Percentiles rank a stretch among this genome's conserved stretches.
These are phyloP conservation scores for Haemorhous mexicanus DNA, from an alignment of 2,113 vertebrate species.

Conservation along the genomic window DNA sequence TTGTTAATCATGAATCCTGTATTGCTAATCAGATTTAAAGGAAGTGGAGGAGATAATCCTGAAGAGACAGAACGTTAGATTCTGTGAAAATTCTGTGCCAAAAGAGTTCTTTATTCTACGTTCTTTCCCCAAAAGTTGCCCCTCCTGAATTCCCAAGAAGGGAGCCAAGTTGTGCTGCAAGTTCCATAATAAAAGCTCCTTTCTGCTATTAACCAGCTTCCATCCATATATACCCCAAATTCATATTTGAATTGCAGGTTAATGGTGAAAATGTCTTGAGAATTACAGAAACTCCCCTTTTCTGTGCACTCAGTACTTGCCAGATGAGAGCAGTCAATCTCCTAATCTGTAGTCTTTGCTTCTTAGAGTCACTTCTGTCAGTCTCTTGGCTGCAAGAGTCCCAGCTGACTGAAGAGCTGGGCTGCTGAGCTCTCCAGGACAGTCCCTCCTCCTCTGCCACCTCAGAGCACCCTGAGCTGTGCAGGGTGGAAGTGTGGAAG, in stretches of 20 bases:
- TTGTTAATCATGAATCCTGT: not conserved
- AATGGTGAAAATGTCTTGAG: not conserved
- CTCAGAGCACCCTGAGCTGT: not conserved
- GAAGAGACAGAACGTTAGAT: not conserved
- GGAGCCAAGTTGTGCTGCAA: not conserved
- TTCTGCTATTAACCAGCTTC: conserved; percentile 1
- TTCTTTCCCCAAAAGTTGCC: not conserved
- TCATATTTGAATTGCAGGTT: not conserved
- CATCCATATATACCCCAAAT: not conserved
- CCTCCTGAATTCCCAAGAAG: not conserved
- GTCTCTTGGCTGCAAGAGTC: not conserved
- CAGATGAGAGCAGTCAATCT: not conserved
- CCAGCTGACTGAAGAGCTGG: not conserved
- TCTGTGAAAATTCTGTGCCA: conserved; percentile 51
- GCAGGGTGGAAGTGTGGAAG: not conserved
- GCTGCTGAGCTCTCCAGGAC: not conserved
- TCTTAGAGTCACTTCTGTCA: not conserved
- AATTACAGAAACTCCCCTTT: not conserved
- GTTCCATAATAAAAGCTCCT: conserved; percentile 17
- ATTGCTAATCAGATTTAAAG: not conserved
- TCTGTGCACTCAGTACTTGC: not conserved
- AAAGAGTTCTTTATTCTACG: conserved; percentile 7
- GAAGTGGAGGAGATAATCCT: not conserved
- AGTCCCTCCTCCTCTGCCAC: not conserved
- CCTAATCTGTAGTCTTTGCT: not conserved